Percentiles rank a stretch among this genome's conserved stretches.
Evolutionary conservation across 2,113 vertebrate species (phyloP).

Genomic region (Rhinolophus ferrumequinum): DNA sequence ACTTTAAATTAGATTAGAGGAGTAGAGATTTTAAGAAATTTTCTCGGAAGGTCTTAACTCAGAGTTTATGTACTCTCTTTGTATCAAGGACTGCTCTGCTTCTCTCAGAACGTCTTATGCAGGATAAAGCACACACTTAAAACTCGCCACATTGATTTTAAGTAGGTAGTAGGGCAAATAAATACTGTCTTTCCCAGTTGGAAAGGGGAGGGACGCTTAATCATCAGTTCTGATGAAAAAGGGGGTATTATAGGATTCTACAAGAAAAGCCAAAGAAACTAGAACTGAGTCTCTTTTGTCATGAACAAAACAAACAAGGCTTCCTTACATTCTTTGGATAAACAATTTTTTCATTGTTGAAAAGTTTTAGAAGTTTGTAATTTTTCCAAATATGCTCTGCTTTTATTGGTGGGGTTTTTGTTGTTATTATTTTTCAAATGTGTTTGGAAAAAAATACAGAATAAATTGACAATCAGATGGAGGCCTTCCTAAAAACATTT

Average conservation of each 20-base stretch:
- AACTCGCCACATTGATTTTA: background rate
- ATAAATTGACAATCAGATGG: background rate
- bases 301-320: slow-evolving; percentile 43
- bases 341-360: background rate
- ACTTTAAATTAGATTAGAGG: slow-evolving; percentile 13
- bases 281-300: slow-evolving; percentile 21
- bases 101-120: background rate
- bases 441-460: background rate
- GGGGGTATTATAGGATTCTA: background rate
- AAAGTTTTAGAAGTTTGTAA: background rate
- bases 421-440: slow-evolving; percentile 4
- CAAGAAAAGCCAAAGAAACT: slow-evolving; percentile 42
- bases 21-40: slow-evolving; percentile 68
- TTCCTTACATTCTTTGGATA: background rate
- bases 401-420: background rate
- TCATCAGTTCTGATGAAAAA: background rate
- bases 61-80: background rate
- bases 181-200: background rate
- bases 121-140: slow-evolving; percentile 15
- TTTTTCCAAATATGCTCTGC: background rate
- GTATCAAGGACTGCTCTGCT: background rate
- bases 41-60: background rate
- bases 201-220: background rate
- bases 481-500: background rate
- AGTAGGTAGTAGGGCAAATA: background rate